Base-by-base conservation (phyloP, 2,113 vertebrate genomes). In the Hypanus sabinus region DNA sequence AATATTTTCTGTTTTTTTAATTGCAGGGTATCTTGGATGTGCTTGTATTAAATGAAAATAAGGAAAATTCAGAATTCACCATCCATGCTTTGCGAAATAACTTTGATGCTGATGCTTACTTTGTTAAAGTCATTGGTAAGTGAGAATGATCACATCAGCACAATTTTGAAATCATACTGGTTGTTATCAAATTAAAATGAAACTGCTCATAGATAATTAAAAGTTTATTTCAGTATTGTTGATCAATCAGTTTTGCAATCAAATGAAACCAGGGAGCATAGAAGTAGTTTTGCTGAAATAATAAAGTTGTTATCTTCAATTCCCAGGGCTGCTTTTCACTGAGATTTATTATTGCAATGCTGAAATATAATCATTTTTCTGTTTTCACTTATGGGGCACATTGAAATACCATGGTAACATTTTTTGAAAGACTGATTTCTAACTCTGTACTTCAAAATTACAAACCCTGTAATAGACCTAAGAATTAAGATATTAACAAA, bases 71-170 rank as follows among this genome's bases (percentile, higher is more conserved):
- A 80, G 97, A 98, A 46, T 96, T 98, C 94, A 95, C 96, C 95
- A 98, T 99, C 95, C 97, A 99, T 71, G 97, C 98, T 62, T 96
- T 99, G 95, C 98, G 98, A 96, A 99, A 99, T 96, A 99, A 99
- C 96, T 99, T 99, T 83, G 98, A 99, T 96, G 98, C 97, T 0
- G 99, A 99, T 94, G 99, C 99, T 73, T 99, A 99, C 95, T 99
- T 99, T 94, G 98, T 99, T 94, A 99, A 99, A 98, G 98, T 99
- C 95, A 99, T 99, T 95, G 99, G 99, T 99, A 96, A 99, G 98
- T 97, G 95, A 20, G 36, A 85, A 55, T 68, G 0, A 36, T 73
- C 6, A 16, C 14, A 46, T 18, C 11, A 79, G 76, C 75, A 22
- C 36, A 55, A 38, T 87, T 87, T 87, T 87, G 16, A 57, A 57